phyloP scores from a whole-genome alignment of 2,113 vertebrate genomes.

The Trematocara unimaculatum region DNA sequence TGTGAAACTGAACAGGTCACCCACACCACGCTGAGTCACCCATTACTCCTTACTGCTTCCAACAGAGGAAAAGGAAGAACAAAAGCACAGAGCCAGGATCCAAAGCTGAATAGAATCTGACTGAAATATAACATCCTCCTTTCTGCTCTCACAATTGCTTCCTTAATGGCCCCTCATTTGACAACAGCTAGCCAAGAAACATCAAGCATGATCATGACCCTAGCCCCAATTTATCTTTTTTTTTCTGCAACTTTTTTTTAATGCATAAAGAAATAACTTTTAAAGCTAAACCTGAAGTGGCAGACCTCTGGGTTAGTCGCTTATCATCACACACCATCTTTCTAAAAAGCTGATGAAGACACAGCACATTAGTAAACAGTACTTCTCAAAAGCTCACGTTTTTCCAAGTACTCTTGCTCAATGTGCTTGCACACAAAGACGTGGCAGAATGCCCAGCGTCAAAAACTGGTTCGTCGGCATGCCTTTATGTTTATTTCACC shows the following conservation, averaged over 20 bases:
- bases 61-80: constrained; percentile 28
- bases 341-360: neutral
- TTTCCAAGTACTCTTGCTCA: neutral
- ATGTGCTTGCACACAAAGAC: neutral
- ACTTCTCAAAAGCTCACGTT: neutral
- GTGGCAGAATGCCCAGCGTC: neutral
- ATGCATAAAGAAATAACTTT: neutral
- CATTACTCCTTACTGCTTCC: constrained; percentile 12
- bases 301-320: neutral
- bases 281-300: neutral
- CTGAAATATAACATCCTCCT: constrained; percentile 53
- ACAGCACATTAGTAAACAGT: neutral
- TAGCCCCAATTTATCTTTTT: neutral
- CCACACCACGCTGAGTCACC: constrained; percentile 43
- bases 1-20: constrained; percentile 61
- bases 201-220: neutral
- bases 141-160: constrained; percentile 26
- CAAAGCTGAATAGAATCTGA: constrained; percentile 3
- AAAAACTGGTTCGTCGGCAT: constrained; percentile 57
- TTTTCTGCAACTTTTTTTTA: neutral
- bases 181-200: constrained; percentile 32
- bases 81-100: constrained; percentile 37
- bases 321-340: neutral
- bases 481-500: neutral
- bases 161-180: constrained; percentile 29